Evolutionary conservation across 92 coral and sea anemone genomes (phyloP).

Genomic region (Palythoa grandiflora): DNA sequence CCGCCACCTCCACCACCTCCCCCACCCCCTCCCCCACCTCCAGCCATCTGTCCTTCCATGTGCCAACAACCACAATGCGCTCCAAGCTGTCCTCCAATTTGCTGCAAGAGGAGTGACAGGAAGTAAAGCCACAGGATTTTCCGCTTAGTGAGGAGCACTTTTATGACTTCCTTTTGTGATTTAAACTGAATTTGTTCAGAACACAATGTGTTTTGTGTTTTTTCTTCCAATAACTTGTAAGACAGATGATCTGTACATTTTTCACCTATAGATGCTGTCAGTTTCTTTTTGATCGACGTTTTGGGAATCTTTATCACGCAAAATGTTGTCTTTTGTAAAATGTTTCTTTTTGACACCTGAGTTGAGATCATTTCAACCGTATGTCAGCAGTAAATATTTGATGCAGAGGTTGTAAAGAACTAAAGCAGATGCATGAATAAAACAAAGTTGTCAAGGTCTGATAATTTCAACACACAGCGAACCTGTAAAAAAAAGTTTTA

Average conservation of each 20-base stretch:
- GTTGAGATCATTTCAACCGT: no score
- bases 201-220: not conserved
- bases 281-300: no score
- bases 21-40: conserved; percentile 79
- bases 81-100: conserved; percentile 78
- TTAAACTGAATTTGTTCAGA: not conserved
- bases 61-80: conserved; percentile 77
- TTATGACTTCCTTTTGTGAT: not conserved
- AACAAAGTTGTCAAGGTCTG: no score
- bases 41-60: conserved; percentile 81
- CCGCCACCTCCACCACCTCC: conserved; percentile 83
- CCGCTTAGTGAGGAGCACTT: not conserved
- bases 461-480: no score
- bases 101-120: conserved; percentile 83
- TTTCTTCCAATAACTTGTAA: not conserved
- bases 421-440: no score
- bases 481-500: no score
- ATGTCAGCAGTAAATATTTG: no score
- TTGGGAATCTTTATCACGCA: no score
- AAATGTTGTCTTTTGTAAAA: no score
- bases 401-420: no score
- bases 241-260: not conserved
- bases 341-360: no score
- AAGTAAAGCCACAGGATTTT: conserved; percentile 10
- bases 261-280: not conserved